Evolutionary conservation across 2,797 vertebrate genomes (phyloP).

Genomic region (Peromyscus aztecus): DNA sequence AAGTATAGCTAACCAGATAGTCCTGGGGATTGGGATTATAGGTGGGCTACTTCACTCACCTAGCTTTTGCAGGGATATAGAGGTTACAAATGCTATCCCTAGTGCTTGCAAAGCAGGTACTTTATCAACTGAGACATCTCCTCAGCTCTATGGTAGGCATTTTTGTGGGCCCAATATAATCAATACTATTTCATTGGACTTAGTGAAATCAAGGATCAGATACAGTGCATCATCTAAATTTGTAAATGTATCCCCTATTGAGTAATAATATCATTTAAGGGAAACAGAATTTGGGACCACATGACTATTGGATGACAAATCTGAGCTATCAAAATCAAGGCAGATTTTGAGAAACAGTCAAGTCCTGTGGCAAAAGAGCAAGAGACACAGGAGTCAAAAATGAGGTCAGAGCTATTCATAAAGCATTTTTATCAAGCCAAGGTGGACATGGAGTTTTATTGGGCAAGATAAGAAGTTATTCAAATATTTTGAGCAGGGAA

Average conservation of each 20-base stretch:
- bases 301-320: not conserved
- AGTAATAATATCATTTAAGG: not conserved
- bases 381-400: not conserved
- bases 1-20: not conserved
- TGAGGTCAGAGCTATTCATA: not conserved
- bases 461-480: not conserved
- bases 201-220: not conserved
- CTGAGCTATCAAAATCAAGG: not conserved
- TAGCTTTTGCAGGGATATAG: not conserved
- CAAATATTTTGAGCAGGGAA: not conserved
- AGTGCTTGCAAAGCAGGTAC: not conserved
- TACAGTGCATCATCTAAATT: not conserved
- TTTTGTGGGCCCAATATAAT: not conserved
- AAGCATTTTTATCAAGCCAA: not conserved
- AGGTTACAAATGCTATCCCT: not conserved
- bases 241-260: not conserved
- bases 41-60: too few relatives aligned
- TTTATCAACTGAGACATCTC: not conserved
- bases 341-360: not conserved
- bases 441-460: not conserved
- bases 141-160: not conserved
- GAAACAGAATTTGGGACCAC: not conserved
- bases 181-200: not conserved
- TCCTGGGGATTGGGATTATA: not conserved
- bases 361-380: not conserved